Base-by-base conservation (phyloP, 2,888 invertebrate species). In the Byasa hedistus region DNA sequence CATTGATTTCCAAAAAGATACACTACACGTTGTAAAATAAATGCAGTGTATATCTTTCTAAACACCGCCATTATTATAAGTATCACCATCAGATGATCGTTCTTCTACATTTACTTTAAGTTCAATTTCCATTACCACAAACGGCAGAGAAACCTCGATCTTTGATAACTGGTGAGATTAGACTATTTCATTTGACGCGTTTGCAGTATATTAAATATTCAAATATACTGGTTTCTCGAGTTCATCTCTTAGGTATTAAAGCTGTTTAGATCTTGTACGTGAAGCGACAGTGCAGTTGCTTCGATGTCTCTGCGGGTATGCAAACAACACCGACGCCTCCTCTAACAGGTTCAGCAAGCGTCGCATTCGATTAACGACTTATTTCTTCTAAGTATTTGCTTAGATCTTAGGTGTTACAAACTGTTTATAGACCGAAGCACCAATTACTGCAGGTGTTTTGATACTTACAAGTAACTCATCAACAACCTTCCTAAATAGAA, bases 221-320 rank as follows among this genome's bases (percentile, higher is more conserved):
- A 51, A 51, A 21, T 51, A 51, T 51, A 51, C 51, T 51, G 51
- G 51, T 51, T 51, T 51, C n/a, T 21, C 21, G 51, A 51, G n/a
- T 51, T 51, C 7, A 51, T n/a, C 44, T 54, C 54, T 55, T 39
- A 21, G 36, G 44, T 56, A 39, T 56, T 44, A 62, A 56, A 56
- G 44, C 36, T 56, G 62, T 56, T 56, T 44, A 48, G n/a, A 17
- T n/a, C 56, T 23, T 24, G 44, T 21, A 62, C 24, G 23, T 62
- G 15, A 63, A 52, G 51, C 48, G 27, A 10, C 22, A 48, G 27
- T 27, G 23, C 39, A 23, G 44, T 24, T 22, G 48, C 55, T 65
- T 15, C 27, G 32, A 32, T 65, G 59, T 23, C 19, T 19, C 15
- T 54, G 58, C 48, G 27, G 21, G 59, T 44, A 59, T 54, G 55